Evolutionary conservation across 2,888 invertebrate species (phyloP).

Genomic region (Sinopyrophorus schimmeli): DNA sequence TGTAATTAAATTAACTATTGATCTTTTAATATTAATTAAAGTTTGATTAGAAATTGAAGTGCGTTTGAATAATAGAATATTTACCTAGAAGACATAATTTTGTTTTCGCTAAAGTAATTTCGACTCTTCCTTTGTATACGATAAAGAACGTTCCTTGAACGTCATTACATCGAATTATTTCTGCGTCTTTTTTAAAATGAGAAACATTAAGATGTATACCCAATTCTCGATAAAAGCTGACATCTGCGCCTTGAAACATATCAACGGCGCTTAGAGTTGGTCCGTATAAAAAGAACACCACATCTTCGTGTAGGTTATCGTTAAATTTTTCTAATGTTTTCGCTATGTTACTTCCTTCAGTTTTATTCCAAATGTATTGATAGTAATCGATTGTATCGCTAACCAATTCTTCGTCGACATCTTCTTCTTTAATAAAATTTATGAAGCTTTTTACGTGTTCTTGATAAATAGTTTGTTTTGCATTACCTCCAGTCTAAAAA

Average conservation of each 20-base stretch:
- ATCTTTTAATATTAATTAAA: too few species aligned
- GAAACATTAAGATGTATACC: slow-evolving; percentile 22
- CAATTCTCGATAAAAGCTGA: slow-evolving; percentile 23
- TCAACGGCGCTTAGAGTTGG: slow-evolving; percentile 14
- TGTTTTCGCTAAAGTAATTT: slow-evolving; percentile 17
- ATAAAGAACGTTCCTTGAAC: slow-evolving; percentile 36
- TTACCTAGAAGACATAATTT: slow-evolving; percentile 14
- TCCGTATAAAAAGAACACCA: slow-evolving; percentile 18
- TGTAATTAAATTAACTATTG: too few species aligned
- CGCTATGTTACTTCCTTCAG: slow-evolving; percentile 25
- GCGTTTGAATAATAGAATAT: background rate
- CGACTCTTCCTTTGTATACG: slow-evolving; percentile 36
- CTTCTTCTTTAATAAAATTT: slow-evolving; percentile 34
- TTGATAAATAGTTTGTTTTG: slow-evolving; percentile 33
- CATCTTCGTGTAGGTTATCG: slow-evolving; percentile 19
- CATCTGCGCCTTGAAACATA: slow-evolving; percentile 20
- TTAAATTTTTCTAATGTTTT: slow-evolving; percentile 8
- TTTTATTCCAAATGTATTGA: slow-evolving; percentile 36
- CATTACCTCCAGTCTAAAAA: slow-evolving; percentile 36
- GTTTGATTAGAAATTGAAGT: background rate
- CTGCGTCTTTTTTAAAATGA: slow-evolving; percentile 35
- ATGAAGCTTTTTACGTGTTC: slow-evolving; percentile 34
- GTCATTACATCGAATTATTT: slow-evolving; percentile 40
- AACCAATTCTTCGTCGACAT: slow-evolving; percentile 32
- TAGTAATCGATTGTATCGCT: slow-evolving; percentile 35